Base-by-base conservation (phyloP, 1,140 invertebrate genomes). In the Zophobas atratus region DNA sequence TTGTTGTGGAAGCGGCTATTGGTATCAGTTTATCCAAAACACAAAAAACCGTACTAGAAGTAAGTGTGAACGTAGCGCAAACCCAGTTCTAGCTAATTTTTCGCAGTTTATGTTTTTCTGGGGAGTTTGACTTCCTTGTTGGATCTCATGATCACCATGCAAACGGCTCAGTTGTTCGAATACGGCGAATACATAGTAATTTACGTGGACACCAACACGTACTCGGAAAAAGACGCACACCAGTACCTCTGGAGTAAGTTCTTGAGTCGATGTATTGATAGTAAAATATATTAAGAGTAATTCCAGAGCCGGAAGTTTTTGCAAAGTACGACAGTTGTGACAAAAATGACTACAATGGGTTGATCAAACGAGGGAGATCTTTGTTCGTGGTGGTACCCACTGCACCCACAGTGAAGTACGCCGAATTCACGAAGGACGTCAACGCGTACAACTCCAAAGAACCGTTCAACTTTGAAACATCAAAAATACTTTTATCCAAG, bases 151-250 rank as follows among this genome's bases (percentile, higher is more conserved):
- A 91, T 90, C 48, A 93, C 93, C 4, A 96, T 99, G 94, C 94
- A 98, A 84, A 93, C 93, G 70, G 89, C 94, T 67, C 92, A 96
- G 72, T 84, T 99, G 60, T 94, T 99, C 83, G 93, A 94, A 32
- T 93, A 96, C 74, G 96, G 97, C 6, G 95, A 98, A 85, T 99
- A 99, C 85, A 95, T 98, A 89, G 95, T 99, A 51, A 97, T 99
- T 84, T 96, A 95, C 85, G 94, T 98, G 3, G 97, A 99, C 84
- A 95, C 95, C 90, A 93, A 95, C 88, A 93, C 93, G 0, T 97
- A 96, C 86, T 91, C 92, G 5, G 86, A 88, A 38, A 92, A 92
- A 82, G 92, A 95, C 84, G 92, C 94, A 5, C 88, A 92, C 77
- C 93, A 94, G 86, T 98, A 98, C 89, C 92, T 98, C 85, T 96